These are phyloP conservation scores for Hepsetus odoe DNA, from an alignment of 2,113 vertebrate genomes.

Conservation along the genomic window DNA sequence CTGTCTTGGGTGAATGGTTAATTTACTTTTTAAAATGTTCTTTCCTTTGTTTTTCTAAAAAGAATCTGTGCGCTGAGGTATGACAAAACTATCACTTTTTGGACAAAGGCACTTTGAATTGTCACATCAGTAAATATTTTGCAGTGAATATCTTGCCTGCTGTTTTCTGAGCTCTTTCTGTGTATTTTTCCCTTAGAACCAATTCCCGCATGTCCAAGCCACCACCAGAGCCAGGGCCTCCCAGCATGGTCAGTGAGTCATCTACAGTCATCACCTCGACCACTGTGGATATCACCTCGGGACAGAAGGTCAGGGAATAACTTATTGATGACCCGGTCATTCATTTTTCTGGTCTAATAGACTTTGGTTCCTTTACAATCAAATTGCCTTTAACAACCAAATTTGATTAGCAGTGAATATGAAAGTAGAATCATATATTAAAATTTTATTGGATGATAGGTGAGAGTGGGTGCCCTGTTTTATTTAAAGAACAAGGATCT, in stretches of 20 bases:
- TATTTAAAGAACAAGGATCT: too few species aligned
- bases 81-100: too few species aligned
- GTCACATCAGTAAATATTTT: neutral
- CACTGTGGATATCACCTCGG: constrained; percentile 79
- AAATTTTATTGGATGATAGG: too few species aligned
- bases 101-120: neutral
- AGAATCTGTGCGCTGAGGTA: neutral
- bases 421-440: too few species aligned
- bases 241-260: constrained; percentile 91
- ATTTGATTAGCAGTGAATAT: too few species aligned
- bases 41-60: neutral
- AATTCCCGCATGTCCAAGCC: constrained; percentile 89
- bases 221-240: constrained; percentile 84
- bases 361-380: too few species aligned
- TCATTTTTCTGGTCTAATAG: too few species aligned
- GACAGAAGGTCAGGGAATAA: constrained; percentile 81
- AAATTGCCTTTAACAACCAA: too few species aligned
- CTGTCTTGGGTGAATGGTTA: too few species aligned
- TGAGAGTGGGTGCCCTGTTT: too few species aligned
- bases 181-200: constrained; percentile 71
- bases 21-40: neutral
- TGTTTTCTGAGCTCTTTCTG: constrained; percentile 36
- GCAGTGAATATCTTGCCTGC: neutral
- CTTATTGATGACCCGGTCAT: too few species aligned
- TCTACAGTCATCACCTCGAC: constrained; percentile 83